Conservation (phyloP, 2,888 invertebrate species). For the Alentia gelatinosa region DNA sequence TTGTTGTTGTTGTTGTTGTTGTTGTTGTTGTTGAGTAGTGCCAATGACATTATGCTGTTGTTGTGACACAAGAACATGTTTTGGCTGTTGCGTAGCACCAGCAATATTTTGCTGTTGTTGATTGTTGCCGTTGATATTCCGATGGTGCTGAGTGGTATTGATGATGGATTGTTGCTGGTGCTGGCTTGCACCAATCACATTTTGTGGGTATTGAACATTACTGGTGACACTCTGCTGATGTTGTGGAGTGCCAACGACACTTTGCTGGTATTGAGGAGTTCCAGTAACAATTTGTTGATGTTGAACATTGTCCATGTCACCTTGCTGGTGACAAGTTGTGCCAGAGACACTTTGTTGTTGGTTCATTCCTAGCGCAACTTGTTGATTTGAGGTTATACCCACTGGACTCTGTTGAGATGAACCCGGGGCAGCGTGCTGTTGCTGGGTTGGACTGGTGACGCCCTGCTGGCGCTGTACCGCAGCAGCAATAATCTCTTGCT, state of each 20-base stretch:
- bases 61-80: not conserved
- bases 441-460: not conserved
- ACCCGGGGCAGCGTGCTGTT: not conserved
- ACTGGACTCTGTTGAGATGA: not conserved
- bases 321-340: not conserved
- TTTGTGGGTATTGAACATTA: too few relatives aligned
- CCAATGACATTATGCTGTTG: not conserved
- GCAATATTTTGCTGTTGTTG: not conserved
- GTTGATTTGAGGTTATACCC: not conserved
- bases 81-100: not conserved
- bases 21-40: not conserved
- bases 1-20: too few relatives aligned
- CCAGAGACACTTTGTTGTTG: not conserved
- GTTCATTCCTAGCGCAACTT: not conserved
- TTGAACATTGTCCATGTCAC: too few relatives aligned
- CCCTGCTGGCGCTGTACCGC: not conserved
- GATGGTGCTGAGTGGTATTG: not conserved
- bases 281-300: not conserved
- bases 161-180: not conserved
- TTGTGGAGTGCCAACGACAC: not conserved
- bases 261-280: not conserved
- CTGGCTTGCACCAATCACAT: too few relatives aligned
- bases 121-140: not conserved
- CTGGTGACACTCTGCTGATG: too few relatives aligned
- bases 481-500: too few relatives aligned